Evolutionary conservation across 30 jellyfish, hydroid and myxozoan species (phyloP), one percentile per base, ranked within the genome.

Genomic region (Aurelia sp.): DNA sequence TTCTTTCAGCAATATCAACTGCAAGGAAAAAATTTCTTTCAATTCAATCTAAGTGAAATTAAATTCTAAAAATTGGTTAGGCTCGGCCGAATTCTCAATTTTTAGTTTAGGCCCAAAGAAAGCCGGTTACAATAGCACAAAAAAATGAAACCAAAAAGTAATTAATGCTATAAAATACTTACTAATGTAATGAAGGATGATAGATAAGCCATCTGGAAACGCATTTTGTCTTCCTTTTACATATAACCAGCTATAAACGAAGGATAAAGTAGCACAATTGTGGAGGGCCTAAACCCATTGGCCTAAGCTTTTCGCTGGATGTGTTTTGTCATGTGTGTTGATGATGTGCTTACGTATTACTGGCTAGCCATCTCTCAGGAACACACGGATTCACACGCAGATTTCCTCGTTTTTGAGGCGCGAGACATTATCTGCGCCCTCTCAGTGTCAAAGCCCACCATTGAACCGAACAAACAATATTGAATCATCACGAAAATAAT

Each of bases 271-370:
- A 2, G 59, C 11, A 17, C 23, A n/a, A 61, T 19, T 21, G 12
- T 19, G 15, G 23, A 11, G 70, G 89, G 89, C 82, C 81, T 68
- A 79, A 79, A 79, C 70, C 82, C 69, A 2, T 68, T 20, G 12
- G 22, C 79, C 58, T 13, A 37, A 3, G 3, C 50, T 37, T 20
- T 35, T 2, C 72, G 57, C 35, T 76, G 71, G 35, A 62, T 78
- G 65, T 62, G 71, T 81, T 37, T 35, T 6, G 15, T 78, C 85
- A 58, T 47, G 86, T 81, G 78, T 73, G 84, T 27, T 27, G 50
- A 37, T 37, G 50, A 81, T 81, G 91, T 81, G 91, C 91, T 66
- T 76, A 81, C 91, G 91, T 81, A 44, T 81, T 64, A 81, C 81
- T 81, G 91, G 91, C 50, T 69, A 37, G 21, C 31, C 21, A 21